These are phyloP conservation scores for Camptogramma bilineatum DNA, from an alignment of 2,888 invertebrate species.

Conservation along the genomic window DNA sequence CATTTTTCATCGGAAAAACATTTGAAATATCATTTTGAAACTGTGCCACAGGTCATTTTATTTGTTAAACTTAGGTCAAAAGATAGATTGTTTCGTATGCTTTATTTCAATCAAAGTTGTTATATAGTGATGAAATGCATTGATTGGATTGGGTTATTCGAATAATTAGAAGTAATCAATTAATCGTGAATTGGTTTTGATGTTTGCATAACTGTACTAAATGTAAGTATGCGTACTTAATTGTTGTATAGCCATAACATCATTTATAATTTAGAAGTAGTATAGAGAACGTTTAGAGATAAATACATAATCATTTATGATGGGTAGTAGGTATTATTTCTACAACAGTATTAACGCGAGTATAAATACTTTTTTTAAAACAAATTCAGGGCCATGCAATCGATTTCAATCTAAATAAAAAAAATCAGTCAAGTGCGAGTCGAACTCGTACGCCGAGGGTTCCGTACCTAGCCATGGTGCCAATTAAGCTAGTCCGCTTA, in stretches of 20 bases:
- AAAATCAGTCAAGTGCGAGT: no score
- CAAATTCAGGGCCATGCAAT: no score
- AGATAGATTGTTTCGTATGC: conserved; percentile 18
- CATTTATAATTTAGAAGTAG: not conserved
- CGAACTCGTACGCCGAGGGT: no score
- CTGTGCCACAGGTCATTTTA: conserved; percentile 75
- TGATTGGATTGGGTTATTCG: conserved; percentile 29
- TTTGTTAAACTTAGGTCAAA: conserved; percentile 30
- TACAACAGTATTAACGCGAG: no score
- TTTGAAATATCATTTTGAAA: conserved; percentile 61
- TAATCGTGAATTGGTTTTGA: conserved; percentile 10
- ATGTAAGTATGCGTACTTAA: not conserved
- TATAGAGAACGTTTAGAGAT: not conserved
- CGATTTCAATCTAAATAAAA: no score
- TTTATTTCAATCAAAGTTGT: conserved; percentile 34
- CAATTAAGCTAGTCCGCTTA: no score
- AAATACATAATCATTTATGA: no score
- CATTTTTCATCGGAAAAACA: conserved; percentile 69
- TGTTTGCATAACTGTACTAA: conserved; percentile 13
- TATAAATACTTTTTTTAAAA: no score
- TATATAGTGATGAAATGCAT: conserved; percentile 42
- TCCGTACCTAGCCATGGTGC: no score
- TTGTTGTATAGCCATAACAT: not conserved
- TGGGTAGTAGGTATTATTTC: no score
- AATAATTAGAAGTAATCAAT: conserved; percentile 11